Evolutionary conservation across 2,888 invertebrate genomes (phyloP).

Genomic region (Drosophila vallismaia): DNA sequence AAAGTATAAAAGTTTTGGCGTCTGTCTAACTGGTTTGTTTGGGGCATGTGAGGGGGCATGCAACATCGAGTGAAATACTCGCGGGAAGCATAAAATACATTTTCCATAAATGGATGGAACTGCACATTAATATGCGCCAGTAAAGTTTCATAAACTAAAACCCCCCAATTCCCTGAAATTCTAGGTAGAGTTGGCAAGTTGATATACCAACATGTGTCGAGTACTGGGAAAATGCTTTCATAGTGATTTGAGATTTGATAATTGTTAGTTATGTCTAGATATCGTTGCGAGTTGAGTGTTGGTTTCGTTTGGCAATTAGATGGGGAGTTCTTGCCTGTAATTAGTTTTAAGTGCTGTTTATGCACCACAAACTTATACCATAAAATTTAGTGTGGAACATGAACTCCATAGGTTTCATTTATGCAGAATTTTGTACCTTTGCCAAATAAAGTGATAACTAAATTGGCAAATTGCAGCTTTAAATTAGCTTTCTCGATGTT

Average conservation of each 20-base stretch:
- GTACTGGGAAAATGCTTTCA: slow-evolving; percentile 47
- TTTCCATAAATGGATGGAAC: slow-evolving; percentile 67
- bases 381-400: slow-evolving; percentile 33
- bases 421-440: slow-evolving; percentile 18
- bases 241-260: slow-evolving; percentile 43
- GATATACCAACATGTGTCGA: slow-evolving; percentile 30
- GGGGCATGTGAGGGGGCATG: slow-evolving; percentile 1
- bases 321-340: slow-evolving; percentile 32
- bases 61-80: slow-evolving; percentile 52
- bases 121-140: slow-evolving; percentile 65
- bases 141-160: slow-evolving; percentile 50
- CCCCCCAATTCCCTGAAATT: neutral
- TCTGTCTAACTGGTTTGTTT: slow-evolving; percentile 28
- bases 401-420: slow-evolving; percentile 52
- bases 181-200: slow-evolving; percentile 1
- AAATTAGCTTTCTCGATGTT: neutral
- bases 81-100: slow-evolving; percentile 70
- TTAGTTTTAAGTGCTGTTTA: slow-evolving; percentile 39
- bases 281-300: slow-evolving; percentile 10
- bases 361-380: slow-evolving; percentile 22
- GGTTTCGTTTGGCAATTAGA: slow-evolving; percentile 29
- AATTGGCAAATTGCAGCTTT: neutral
- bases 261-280: slow-evolving; percentile 54
- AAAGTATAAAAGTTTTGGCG: slow-evolving; percentile 26
- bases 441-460: neutral